These are phyloP conservation scores for Chrysemys picta DNA, from an alignment of 2,113 vertebrate species.

Conservation along the genomic window DNA sequence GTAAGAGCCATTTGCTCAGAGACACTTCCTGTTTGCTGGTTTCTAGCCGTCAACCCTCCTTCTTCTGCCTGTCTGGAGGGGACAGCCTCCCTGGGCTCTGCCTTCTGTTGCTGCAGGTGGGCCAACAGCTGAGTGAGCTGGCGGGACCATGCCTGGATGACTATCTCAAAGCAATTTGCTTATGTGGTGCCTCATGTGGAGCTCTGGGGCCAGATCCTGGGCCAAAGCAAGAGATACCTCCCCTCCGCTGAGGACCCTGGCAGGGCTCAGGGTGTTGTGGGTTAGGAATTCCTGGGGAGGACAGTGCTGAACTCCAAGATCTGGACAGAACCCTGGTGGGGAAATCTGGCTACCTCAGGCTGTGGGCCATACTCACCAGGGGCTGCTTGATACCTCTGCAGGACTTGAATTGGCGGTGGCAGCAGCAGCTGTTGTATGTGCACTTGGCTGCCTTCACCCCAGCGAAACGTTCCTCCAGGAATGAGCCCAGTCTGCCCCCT, in stretches of 20 bases:
- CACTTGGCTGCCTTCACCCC: not conserved
- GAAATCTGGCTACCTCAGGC: not conserved
- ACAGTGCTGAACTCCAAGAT: not conserved
- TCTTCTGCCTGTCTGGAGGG: not conserved
- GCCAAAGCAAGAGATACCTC: constrained; percentile 38
- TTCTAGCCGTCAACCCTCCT: not conserved
- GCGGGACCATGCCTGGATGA: not conserved
- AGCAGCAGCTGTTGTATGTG: not conserved
- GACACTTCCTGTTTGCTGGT: not conserved
- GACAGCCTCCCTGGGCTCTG: not conserved
- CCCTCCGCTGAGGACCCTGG: not conserved
- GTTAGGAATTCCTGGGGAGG: not conserved
- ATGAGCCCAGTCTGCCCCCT: too few species aligned
- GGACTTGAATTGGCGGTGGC: not conserved
- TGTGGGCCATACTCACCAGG: not conserved
- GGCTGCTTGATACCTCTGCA: not conserved
- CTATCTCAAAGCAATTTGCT: constrained; percentile 25
- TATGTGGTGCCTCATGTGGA: constrained; percentile 9
- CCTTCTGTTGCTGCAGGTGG: not conserved
- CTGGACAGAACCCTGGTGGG: not conserved
- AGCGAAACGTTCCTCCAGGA: not conserved
- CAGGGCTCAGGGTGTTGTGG: not conserved
- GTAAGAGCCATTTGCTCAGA: not conserved
- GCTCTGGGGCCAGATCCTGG: not conserved
- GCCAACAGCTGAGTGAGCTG: not conserved